Conservation (phyloP, 2,113 vertebrate genomes). For the Corythoichthys haematopterus region DNA sequence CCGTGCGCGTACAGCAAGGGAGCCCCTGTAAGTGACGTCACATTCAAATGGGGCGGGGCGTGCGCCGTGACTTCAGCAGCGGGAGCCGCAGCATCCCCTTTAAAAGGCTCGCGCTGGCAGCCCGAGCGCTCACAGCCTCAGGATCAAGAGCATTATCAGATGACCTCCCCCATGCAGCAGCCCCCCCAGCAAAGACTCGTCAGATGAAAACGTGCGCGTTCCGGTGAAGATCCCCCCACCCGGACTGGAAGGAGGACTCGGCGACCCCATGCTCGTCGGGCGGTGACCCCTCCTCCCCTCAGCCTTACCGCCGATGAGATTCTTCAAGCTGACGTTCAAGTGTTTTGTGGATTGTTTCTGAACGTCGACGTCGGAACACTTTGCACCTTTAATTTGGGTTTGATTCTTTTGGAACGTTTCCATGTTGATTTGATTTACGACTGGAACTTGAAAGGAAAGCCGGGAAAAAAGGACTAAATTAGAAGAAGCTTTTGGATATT, state of each 20-base stretch:
- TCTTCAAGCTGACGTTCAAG: conserved; percentile 86
- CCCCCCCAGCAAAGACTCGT: conserved; percentile 11
- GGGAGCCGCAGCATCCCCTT: conserved; percentile 11
- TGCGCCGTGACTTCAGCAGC: conserved; percentile 27
- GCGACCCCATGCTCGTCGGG: conserved; percentile 12
- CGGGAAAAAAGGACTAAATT: too few relatives aligned
- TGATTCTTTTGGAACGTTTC: neutral
- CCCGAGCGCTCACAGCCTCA: neutral
- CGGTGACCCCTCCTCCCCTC: conserved; percentile 42
- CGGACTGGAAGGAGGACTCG: neutral
- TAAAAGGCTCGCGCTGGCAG: conserved; percentile 39
- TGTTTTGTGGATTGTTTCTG: conserved; percentile 85
- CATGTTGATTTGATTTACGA: neutral
- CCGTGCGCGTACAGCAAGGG: neutral
- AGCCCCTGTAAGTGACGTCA: conserved; percentile 26
- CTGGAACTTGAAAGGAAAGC: neutral
- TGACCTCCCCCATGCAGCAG: conserved; percentile 1
- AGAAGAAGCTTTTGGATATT: conserved; percentile 4
- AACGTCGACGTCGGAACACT: conserved; percentile 56
- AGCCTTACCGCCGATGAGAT: conserved; percentile 72
- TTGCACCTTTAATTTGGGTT: conserved; percentile 34
- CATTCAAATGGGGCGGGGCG: conserved; percentile 12
- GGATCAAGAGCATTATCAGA: neutral
- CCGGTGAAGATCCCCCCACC: neutral
- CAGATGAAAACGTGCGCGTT: conserved; percentile 20